These are phyloP conservation scores for Limnodromus scolopaceus DNA, from an alignment of 2,797 vertebrate species.

Conservation along the genomic window DNA sequence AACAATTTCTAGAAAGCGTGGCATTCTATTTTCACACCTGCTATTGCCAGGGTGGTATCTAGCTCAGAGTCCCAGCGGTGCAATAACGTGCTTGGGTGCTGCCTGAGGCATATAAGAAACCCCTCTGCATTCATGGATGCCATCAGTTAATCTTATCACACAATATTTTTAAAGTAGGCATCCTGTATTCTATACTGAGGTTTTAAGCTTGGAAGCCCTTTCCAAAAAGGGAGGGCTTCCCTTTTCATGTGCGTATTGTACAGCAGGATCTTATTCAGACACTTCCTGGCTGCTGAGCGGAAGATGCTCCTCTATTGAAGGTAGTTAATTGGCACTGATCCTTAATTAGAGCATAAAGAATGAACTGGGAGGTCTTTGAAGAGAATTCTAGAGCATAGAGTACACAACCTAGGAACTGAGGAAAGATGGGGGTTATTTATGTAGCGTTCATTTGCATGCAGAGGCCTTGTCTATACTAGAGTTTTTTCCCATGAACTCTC, in stretches of 20 bases:
- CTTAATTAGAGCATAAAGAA: slow-evolving; percentile 68
- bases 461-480: background rate
- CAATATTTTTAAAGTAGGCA: slow-evolving; percentile 50
- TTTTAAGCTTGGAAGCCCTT: slow-evolving; percentile 47
- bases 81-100: background rate
- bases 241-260: slow-evolving; percentile 50
- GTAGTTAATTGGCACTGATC: slow-evolving; percentile 62
- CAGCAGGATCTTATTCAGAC: slow-evolving; percentile 67
- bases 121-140: background rate
- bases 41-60: background rate
- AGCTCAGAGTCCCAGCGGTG: background rate
- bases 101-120: background rate
- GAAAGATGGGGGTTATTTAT: slow-evolving; percentile 60
- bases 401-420: slow-evolving; percentile 55
- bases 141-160: slow-evolving; percentile 8
- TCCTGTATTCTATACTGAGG: slow-evolving; percentile 32
- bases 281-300: slow-evolving; percentile 61
- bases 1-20: background rate
- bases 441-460: slow-evolving; percentile 48
- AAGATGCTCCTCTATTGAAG: slow-evolving; percentile 57
- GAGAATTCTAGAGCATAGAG: slow-evolving; percentile 47
- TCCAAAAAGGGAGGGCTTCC: slow-evolving; percentile 45
- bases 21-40: background rate
- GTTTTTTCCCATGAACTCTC: slow-evolving; percentile 58
- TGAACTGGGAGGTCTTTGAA: slow-evolving; percentile 70